Evolutionary conservation across 35 echinoderm and acorn worm genomes (phyloP), one percentile per base, ranked within the genome.

Genomic region (Patiria miniata): DNA sequence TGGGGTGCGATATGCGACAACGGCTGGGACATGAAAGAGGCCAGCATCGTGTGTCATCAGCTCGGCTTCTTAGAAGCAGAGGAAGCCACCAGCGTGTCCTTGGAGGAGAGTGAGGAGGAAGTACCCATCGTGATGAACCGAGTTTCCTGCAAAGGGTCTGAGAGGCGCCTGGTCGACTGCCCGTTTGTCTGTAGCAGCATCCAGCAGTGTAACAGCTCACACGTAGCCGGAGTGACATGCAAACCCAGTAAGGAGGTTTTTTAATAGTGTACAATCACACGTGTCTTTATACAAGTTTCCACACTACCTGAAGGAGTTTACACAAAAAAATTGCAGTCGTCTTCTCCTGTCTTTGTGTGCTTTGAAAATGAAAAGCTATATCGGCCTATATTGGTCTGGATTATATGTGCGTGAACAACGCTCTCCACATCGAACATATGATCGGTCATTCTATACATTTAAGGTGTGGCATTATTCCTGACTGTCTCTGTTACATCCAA

Each of bases 1-100:
- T 89, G 87, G 87, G 87, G 87, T 61, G 82, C 87, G n/a, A 60
- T 89, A 15, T 89, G 87, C 47, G 79, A 83, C 73, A 68, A 82
- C 23, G 37, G 82, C 15, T 89, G 87, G 87, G 40, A 34, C 36
- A 65, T 47, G 37, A 29, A 42, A 21, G 87, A 82, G 14, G 87
- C 87, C 19, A 39, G 39, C 51, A 79, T 82, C 5, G 78, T 89
- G 14, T 89, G 87, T 36, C 87, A 61, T 47, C 79, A 83, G 56
- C 36, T 79, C 12, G 78, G 36, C 37, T 79, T 79, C 40, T 7
- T n/a, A 7, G 36, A 39, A 33, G 34, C 78, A n/a, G 40, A 40
- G 21, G 78, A 79, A 79, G 78, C 78, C 8, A 39, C 78, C 7
- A 23, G 10, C 8, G 36, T 23, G 8, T 39, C 78, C 22, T 79